Percentiles rank a stretch among this genome's conserved stretches.
These are phyloP conservation scores for Thereva nobilitata DNA, from an alignment of 2,888 invertebrate genomes.

Conservation along the genomic window DNA sequence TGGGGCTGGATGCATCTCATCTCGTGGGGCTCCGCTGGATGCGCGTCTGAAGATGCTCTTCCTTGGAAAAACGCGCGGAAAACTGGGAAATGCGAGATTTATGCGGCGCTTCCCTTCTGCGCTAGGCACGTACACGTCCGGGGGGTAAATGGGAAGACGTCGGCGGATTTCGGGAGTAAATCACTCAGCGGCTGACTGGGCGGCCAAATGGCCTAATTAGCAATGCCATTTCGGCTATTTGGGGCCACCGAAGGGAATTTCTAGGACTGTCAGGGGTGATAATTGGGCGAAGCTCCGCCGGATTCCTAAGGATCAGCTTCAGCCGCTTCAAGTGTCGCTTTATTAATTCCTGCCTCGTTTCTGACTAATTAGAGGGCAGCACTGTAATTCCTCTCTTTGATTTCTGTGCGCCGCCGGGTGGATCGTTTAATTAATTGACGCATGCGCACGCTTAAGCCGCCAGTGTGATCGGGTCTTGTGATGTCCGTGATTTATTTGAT, in stretches of 20 bases:
- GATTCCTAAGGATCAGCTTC: not conserved
- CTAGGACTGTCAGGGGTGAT: conserved; percentile 21
- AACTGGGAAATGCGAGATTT: conserved; percentile 35
- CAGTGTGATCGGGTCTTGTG: too few species aligned
- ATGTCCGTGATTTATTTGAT: too few species aligned
- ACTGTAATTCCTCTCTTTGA: conserved; percentile 26
- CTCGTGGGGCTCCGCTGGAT: conserved; percentile 21
- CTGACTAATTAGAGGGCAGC: conserved; percentile 40
- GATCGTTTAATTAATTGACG: conserved; percentile 37
- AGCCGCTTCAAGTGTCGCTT: conserved; percentile 33
- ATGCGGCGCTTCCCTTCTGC: conserved; percentile 23
- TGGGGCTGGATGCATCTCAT: not conserved
- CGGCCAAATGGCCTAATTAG: conserved; percentile 40
- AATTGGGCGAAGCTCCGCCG: conserved; percentile 36
- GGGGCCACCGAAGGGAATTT: conserved; percentile 27
- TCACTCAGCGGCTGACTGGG: conserved; percentile 36
- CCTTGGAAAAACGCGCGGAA: conserved; percentile 25
- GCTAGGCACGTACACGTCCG: conserved; percentile 4
- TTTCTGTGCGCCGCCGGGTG: not conserved
- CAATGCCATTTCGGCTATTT: conserved; percentile 38
- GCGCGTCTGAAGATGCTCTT: conserved; percentile 20
- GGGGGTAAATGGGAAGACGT: conserved; percentile 29
- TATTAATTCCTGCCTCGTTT: conserved; percentile 41
- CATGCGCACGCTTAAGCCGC: not conserved
- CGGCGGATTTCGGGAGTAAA: conserved; percentile 34